Evolutionary conservation across 2,797 vertebrate genomes (phyloP).

Genomic region (Falco berigora): DNA sequence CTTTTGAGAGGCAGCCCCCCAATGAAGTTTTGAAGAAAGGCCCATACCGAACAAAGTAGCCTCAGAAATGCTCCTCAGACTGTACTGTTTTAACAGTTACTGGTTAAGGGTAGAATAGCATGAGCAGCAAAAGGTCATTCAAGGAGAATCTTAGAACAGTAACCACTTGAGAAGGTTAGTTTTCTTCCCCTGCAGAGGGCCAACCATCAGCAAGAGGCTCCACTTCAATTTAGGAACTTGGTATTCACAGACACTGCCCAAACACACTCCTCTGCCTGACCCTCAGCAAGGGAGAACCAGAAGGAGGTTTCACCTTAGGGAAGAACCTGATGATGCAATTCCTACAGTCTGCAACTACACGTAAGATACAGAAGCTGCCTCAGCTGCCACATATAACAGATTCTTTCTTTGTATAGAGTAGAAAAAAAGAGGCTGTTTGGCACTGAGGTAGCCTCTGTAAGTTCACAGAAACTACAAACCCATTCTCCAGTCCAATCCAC

Average conservation of each 20-base stretch:
- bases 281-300: neutral
- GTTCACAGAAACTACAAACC: neutral
- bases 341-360: neutral
- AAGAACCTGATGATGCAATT: neutral
- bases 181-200: neutral
- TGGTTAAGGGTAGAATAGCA: neutral
- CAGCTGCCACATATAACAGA: neutral
- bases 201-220: neutral
- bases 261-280: neutral
- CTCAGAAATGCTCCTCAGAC: fast-evolving
- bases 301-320: neutral
- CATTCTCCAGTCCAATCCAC: neutral
- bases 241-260: neutral
- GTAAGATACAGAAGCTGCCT: neutral
- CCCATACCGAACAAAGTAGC: fast-evolving
- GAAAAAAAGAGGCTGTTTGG: too few species aligned
- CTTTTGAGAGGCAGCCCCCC: neutral
- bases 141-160: too few species aligned
- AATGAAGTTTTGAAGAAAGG: neutral
- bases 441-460: neutral
- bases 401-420: neutral
- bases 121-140: neutral
- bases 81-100: too few species aligned
- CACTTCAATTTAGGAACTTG: neutral
- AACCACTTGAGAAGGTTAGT: neutral